These are phyloP conservation scores for Spea bombifrons DNA, from an alignment of 2,113 vertebrate species.

Conservation along the genomic window DNA sequence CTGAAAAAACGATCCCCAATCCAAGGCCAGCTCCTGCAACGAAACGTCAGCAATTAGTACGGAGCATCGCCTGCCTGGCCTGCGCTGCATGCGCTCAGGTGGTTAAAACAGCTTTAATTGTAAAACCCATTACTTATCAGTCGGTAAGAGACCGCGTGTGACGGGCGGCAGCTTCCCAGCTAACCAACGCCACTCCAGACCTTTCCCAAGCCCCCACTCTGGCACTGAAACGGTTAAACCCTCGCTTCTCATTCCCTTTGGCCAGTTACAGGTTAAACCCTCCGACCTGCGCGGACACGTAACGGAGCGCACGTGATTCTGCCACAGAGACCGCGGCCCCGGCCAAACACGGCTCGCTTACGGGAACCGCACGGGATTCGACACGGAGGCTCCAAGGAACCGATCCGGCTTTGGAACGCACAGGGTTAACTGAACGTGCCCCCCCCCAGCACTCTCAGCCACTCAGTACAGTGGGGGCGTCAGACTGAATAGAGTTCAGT, in stretches of 20 bases:
- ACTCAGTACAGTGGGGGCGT: not conserved
- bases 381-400: not conserved
- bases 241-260: not conserved
- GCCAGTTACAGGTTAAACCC: not conserved
- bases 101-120: too few relatives aligned
- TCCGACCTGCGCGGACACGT: not conserved
- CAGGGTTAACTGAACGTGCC: not conserved
- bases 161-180: too few relatives aligned
- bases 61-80: slow-evolving; percentile 36
- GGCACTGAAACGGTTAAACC: not conserved
- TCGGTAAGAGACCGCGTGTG: too few relatives aligned
- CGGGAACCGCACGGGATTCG: not conserved
- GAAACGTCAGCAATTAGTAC: not conserved
- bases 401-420: not conserved
- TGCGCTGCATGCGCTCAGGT: too few relatives aligned
- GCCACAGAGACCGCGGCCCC: not conserved
- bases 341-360: not conserved
- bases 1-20: slow-evolving; percentile 81
- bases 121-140: too few relatives aligned
- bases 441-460: too few relatives aligned
- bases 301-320: not conserved
- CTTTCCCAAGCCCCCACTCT: not conserved
- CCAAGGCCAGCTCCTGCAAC: slow-evolving; percentile 79
- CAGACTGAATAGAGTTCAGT: not conserved
- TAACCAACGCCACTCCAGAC: too few relatives aligned